Conservation (phyloP, 2,888 invertebrate genomes). For the Morpho deidamia region DNA sequence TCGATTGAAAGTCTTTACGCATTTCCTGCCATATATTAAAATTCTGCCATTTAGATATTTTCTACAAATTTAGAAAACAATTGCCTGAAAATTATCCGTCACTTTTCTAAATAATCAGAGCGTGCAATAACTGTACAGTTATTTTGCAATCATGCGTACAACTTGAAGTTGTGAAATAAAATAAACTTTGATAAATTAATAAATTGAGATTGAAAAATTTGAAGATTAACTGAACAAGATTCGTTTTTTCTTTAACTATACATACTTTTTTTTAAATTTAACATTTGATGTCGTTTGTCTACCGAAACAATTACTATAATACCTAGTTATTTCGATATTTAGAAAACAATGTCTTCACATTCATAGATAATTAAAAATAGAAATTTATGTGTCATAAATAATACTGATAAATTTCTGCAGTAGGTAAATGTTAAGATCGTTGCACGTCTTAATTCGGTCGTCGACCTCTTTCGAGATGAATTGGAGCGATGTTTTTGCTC, state of each 20-base stretch:
- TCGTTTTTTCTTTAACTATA: too few relatives aligned
- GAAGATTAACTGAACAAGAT: too few relatives aligned
- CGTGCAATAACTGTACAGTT: conserved; percentile 6
- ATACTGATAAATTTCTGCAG: conserved; percentile 14
- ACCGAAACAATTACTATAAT: too few relatives aligned
- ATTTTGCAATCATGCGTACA: conserved; percentile 6
- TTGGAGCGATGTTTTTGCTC: conserved; percentile 18
- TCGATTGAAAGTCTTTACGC: not conserved
- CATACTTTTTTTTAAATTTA: not conserved
- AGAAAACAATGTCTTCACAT: too few relatives aligned
- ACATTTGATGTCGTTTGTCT: too few relatives aligned
- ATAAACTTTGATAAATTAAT: not conserved
- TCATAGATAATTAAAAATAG: not conserved
- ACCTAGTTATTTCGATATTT: too few relatives aligned
- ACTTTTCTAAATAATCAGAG: conserved; percentile 15
- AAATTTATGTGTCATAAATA: conserved; percentile 3
- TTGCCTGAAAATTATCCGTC: not conserved
- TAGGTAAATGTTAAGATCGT: conserved; percentile 16
- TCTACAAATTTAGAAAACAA: not conserved
- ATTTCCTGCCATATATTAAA: too few relatives aligned
- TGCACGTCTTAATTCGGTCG: conserved; percentile 22
- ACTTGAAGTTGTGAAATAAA: not conserved
- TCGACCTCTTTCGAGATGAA: conserved; percentile 18
- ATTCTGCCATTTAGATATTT: not conserved
- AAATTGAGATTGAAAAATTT: too few relatives aligned